Evolutionary conservation across 1,140 invertebrate genomes (phyloP), one percentile per base, ranked within the genome.

Genomic region (Lethrus apterus): DNA sequence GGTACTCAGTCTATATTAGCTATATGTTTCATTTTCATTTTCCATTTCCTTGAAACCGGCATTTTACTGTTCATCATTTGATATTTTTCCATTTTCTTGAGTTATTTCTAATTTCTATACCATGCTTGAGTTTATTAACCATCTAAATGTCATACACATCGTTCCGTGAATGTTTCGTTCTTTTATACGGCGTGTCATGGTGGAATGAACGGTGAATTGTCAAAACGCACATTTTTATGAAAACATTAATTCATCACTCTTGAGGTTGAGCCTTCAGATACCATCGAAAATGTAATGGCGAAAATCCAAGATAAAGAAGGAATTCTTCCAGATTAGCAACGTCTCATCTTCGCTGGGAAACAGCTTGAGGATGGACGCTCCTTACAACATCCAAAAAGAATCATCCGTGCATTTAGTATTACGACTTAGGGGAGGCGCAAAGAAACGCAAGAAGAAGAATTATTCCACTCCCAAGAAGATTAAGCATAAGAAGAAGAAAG

Each of bases 391-490:
- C 60, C 88, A 95, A 68, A 94, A 94, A 60, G 86, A 90, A 69
- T 89, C 87, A 1, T 91, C 91, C 0, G 76, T 95, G 34, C 92
- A 98, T 69, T 74, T 99, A 56, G 91, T 95, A 44, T 70, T 96
- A 11, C 76, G 92, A 51, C 77, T 98, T 20, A 76, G 90, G 59
- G 96, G 94, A 75, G 95, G 94, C 65, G 96, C 93, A 55, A 99
- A 99, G 76, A 99, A 99, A 71, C 82, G 95, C 55, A 99, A 99
- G 93, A 99, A 99, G 95, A 99, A 99, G 92, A 98, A 98, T 77
- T 99, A 99, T 77, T 98, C 94, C 30, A 99, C 96, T 13, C 96
- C 96, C 44, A 99, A 99, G 71, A 99, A 99, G 76, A 98, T 95
- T 68, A 98, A 98, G 74, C 96, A 99, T 70, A 98, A 99, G 84